Conservation (phyloP, 2,113 vertebrate genomes). For the Limnothrissa miodon region DNA sequence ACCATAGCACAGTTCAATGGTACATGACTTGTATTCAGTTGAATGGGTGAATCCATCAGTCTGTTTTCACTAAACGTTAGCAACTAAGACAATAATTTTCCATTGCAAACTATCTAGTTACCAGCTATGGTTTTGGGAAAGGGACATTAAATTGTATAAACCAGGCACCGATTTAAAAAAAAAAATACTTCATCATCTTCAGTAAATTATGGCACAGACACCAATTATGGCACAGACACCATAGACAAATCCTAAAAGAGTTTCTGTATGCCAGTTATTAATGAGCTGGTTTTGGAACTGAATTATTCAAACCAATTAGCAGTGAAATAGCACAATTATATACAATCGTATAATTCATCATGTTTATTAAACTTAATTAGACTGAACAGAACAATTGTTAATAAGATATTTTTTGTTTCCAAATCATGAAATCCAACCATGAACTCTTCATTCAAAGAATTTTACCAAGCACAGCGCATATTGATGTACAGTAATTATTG, state of each 20-base stretch:
- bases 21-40: slow-evolving; percentile 50
- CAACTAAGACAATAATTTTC: too few relatives aligned
- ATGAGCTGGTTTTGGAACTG: too few relatives aligned
- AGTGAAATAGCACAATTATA: background rate
- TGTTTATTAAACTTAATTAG: background rate
- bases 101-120: too few relatives aligned
- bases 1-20: slow-evolving; percentile 89
- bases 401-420: background rate
- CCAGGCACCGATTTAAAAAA: background rate
- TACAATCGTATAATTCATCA: background rate
- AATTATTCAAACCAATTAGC: too few relatives aligned
- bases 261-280: too few relatives aligned
- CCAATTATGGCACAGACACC: background rate
- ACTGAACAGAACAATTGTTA: background rate
- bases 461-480: background rate
- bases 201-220: background rate
- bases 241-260: background rate
- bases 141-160: background rate
- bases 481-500: too few relatives aligned
- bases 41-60: background rate
- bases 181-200: background rate
- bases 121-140: too few relatives aligned
- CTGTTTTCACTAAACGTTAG: background rate
- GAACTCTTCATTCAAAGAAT: background rate
- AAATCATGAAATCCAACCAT: background rate